Percentiles rank a stretch among this genome's conserved stretches.
phyloP scores from a whole-genome alignment of 2,113 vertebrate genomes.

The Nymphicus hollandicus region DNA sequence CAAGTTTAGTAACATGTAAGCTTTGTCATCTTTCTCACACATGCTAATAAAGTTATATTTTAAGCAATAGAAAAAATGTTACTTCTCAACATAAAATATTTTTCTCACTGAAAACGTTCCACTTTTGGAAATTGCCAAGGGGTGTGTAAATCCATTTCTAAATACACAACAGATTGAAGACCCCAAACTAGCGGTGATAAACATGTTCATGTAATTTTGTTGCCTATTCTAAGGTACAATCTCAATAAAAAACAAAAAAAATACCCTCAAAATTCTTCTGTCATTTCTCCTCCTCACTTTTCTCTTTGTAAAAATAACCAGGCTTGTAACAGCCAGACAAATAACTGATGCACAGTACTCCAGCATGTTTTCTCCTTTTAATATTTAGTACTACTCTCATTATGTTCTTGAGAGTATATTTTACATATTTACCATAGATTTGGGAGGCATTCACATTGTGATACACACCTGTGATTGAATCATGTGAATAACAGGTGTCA shows the following conservation, averaged over 20 bases:
- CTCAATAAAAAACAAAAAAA: neutral
- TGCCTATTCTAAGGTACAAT: neutral
- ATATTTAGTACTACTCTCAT: neutral
- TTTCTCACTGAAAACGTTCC: neutral
- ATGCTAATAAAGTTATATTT: neutral
- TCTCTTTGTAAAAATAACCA: neutral
- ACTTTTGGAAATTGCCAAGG: neutral
- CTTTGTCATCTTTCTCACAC: neutral
- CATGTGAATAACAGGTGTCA: neutral
- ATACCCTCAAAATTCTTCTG: neutral
- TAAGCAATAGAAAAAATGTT: neutral
- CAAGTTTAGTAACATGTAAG: neutral
- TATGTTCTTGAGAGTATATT: neutral
- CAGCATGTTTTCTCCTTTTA: neutral
- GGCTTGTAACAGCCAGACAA: neutral
- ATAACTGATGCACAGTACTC: neutral
- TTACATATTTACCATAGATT: neutral
- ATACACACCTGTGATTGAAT: neutral
- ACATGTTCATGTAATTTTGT: neutral
- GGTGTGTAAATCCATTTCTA: neutral
- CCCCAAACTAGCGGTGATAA: neutral
- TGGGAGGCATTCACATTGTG: neutral
- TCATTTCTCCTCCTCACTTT: neutral
- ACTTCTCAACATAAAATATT: neutral
- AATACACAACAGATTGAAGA: neutral